Evolutionary conservation across 2,113 vertebrate species (phyloP), one percentile per base, ranked within the genome.

Genomic region (Bufo bufo): DNA sequence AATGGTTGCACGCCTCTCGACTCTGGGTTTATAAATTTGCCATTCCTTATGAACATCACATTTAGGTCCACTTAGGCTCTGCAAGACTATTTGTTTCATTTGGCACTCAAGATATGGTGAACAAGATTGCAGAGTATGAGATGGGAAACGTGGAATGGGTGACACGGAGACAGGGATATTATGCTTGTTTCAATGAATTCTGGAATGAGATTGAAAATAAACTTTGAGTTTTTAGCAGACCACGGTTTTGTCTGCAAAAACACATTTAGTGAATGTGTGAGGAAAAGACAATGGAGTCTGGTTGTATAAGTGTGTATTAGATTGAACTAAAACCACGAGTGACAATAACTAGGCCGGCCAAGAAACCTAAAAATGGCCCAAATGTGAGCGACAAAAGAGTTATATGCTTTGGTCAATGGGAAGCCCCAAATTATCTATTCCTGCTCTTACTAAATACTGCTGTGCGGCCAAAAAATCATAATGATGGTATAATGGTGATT

Each of bases 11-110:
- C 23, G 49, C 65, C 63, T 54, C 63, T 54, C 49, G 69, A 47
- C 81, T 69, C 58, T 23, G 58, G 61, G 50, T 56, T 9, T 74
- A 75, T 59, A 59, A 17, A 74, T 85, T 75, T 85, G 50, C 82
- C 82, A 84, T 56, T 50, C 69, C 56, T 75, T 58, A 45, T 59
- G 33, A 74, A 45, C 83, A 85, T 19, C 66, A 58, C 66, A 75
- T 85, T 84, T 75, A 75, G 52, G 63, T 72, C 83, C 83, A 85
- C 58, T 85, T 58, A 50, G 82, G 50, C 69, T 84, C 49, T 72
- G 63, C 49, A 74, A 72, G 83, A 72, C 63, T 84, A 84, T 84
- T 84, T 84, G 65, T 85, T 74, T 85, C 83, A 85, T 85, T 85
- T 85, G 83, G 83, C 66, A 74, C 33, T 85, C 23, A 8, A 85